Base-by-base conservation (phyloP, 2,888 invertebrate species). In the Ephialtes manifestator region DNA sequence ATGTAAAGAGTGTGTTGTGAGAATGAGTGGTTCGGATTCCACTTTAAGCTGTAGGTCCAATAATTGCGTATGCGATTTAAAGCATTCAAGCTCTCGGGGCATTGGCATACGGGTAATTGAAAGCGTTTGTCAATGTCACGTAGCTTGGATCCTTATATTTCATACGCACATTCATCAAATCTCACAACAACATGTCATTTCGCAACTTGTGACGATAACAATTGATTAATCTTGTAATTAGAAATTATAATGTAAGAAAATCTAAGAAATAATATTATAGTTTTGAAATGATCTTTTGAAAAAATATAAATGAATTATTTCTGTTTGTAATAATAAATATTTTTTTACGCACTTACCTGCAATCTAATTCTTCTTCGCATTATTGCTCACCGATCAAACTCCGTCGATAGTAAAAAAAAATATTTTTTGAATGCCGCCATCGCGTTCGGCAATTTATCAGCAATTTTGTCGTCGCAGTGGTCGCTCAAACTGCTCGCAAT, bases 151-250 rank as follows among this genome's bases (percentile, higher is more conserved):
- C 65, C 39, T 65, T 65, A n/a, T n/a, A 39, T 39, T 39, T 39
- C 39, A 65, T 65, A 39, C 20, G 65, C 65, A 65, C 18, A 65
- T 65, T 65, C 65, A 65, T 39, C 65, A 18, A 15, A n/a, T 60
- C 60, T 15, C 28, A 24, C 60, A 65, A 43, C 18, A 2, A 13
- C 35, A 65, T 65, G 65, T 48, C 48, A 48, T 48, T n/a, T n/a
- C 48, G n/a, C 48, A 48, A 48, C 48, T 48, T n/a, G 15, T 11
- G n/a, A 13, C 13, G 13, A 4, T 48, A n/a, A n/a, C n/a, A 48
- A 48, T 48, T 48, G 15, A 48, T n/a, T 48, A 48, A 48, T 48
- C 13, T 48, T 48, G 13, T 48, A 46, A 46, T 46, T 46, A 46
- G 10, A 13, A 46, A 46, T 46, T 46, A 46, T 46, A 46, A 46